Evolutionary conservation across 2,888 invertebrate genomes (phyloP).

Genomic region (Erynnis tages): DNA sequence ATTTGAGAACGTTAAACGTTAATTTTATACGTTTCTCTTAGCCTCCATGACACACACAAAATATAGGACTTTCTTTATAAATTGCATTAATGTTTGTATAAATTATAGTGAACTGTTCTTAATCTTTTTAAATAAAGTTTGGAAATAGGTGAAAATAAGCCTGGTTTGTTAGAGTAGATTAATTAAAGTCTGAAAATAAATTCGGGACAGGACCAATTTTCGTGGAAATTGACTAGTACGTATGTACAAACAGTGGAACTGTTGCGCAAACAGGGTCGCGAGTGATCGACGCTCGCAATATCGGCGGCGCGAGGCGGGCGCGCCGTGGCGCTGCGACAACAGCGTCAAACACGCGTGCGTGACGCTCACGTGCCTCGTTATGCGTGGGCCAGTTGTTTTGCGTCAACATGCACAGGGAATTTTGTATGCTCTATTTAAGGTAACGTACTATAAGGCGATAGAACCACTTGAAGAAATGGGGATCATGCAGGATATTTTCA

Average conservation of each 20-base stretch:
- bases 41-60: too few species aligned
- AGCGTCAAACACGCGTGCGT: constrained; percentile 61
- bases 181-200: too few species aligned
- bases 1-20: too few species aligned
- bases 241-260: constrained; percentile 32
- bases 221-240: constrained; percentile 28
- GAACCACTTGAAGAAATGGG: too few species aligned
- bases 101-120: too few species aligned
- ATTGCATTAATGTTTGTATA: too few species aligned
- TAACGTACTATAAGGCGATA: neutral
- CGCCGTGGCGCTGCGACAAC: constrained; percentile 42
- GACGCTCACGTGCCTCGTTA: constrained; percentile 50
- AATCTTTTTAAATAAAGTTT: too few species aligned
- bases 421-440: constrained; percentile 24
- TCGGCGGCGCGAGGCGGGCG: constrained; percentile 40
- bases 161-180: too few species aligned
- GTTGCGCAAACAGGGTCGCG: constrained; percentile 24
- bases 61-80: too few species aligned
- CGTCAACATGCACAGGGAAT: constrained; percentile 21
- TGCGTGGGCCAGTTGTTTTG: constrained; percentile 43
- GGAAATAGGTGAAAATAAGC: too few species aligned
- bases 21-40: too few species aligned
- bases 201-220: constrained; percentile 19
- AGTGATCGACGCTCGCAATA: constrained; percentile 27
- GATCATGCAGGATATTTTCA: too few species aligned